Evolutionary conservation across 1,140 invertebrate genomes (phyloP).

Genomic region (Habropoda laboriosa): DNA sequence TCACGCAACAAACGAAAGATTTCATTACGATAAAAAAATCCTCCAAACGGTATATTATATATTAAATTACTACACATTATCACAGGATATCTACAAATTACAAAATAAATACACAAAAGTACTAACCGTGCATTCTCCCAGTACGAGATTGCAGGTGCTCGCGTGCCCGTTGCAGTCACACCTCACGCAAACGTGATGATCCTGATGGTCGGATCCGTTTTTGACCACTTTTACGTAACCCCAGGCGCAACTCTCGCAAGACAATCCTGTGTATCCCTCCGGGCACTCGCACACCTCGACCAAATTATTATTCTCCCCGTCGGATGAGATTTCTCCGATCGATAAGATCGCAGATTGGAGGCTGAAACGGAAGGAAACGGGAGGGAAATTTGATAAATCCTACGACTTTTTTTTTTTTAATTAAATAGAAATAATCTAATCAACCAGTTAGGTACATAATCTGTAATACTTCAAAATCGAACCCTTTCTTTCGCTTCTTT

Average conservation of each 20-base stretch:
- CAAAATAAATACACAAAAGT: slow-evolving; percentile 74
- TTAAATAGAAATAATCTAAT: too few species aligned
- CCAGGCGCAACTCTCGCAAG: slow-evolving; percentile 92
- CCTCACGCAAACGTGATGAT: slow-evolving; percentile 88
- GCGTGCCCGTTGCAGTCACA: slow-evolving; percentile 96
- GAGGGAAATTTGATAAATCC: too few species aligned
- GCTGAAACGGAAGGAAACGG: slow-evolving; percentile 61
- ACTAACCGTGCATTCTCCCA: slow-evolving; percentile 90
- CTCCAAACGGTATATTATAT: too few species aligned
- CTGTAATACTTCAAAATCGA: too few species aligned
- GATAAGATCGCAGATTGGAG: slow-evolving; percentile 66
- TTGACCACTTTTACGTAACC: slow-evolving; percentile 90
- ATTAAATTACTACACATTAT: background rate
- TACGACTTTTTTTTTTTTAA: too few species aligned
- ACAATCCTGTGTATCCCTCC: slow-evolving; percentile 87
- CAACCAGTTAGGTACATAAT: too few species aligned
- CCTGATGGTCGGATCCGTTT: slow-evolving; percentile 81
- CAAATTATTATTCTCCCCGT: slow-evolving; percentile 70
- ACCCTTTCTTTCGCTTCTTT: too few species aligned
- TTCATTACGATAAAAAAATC: too few species aligned
- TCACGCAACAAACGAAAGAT: too few species aligned
- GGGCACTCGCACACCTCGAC: slow-evolving; percentile 87
- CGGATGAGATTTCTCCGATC: slow-evolving; percentile 65
- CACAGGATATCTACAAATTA: too few species aligned
- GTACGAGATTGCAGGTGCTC: slow-evolving; percentile 89